Conservation (phyloP, 92 coral and sea anemone genomes). For the Heliopora coerulea region DNA sequence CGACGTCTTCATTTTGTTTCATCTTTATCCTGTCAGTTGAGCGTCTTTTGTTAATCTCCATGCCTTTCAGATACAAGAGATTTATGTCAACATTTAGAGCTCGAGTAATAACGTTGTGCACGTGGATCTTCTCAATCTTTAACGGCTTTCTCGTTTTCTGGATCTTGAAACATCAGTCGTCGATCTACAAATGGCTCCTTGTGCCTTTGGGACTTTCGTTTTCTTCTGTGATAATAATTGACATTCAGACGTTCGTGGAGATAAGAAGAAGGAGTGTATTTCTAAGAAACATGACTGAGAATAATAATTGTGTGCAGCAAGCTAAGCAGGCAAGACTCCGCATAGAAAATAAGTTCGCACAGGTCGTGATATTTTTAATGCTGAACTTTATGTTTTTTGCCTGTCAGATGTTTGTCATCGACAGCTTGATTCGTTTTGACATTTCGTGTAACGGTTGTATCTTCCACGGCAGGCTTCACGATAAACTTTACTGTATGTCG, state of each 20-base stretch:
- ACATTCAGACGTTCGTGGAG: not conserved
- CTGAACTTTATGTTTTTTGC: not conserved
- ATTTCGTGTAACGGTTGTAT: no score
- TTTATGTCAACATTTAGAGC: not conserved
- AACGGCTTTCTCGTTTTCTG: not conserved
- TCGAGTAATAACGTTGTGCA: not conserved
- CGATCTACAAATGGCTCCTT: not conserved
- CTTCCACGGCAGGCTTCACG: no score
- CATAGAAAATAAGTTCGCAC: slow-evolving; percentile 4
- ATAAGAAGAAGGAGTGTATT: not conserved
- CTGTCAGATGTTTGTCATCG: not conserved
- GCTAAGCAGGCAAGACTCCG: not conserved
- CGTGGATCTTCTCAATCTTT: not conserved
- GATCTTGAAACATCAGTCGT: not conserved
- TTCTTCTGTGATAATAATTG: not conserved
- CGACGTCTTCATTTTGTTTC: not conserved
- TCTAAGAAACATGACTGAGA: not conserved
- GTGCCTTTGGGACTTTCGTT: not conserved
- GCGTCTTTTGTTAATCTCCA: not conserved
- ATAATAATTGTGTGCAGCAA: not conserved
- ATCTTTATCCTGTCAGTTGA: slow-evolving; percentile 10
- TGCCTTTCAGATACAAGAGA: slow-evolving; percentile 6
- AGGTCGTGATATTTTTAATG: slow-evolving; percentile 1
- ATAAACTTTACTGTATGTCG: not conserved
- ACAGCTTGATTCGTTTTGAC: not conserved